Base-by-base conservation (phyloP, 2,888 invertebrate species). In the Scaptodrosophila latifasciaeformis region DNA sequence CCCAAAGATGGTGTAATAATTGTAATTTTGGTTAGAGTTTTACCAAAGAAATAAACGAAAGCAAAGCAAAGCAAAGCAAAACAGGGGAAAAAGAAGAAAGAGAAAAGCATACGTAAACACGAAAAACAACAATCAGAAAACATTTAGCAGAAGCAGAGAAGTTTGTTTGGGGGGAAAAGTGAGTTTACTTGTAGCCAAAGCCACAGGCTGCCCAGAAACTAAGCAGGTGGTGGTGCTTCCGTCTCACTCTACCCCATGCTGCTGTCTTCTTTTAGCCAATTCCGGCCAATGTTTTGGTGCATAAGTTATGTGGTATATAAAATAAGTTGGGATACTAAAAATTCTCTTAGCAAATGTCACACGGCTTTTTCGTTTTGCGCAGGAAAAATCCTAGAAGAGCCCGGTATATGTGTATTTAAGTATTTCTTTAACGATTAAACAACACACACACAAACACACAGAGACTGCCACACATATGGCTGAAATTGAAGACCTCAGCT, bases 51-150 rank as follows among this genome's bases (percentile, higher is more conserved):
- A 17, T 6, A 13, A 27, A 9, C 27, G 9, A 34, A 34, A 34
- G 10, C 15, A 13, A 34, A 34, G 15, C 34, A 34, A 34, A 12
- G 13, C 2, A 2, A 13, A 34, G 34, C 34, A 13, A n/a, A n/a
- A n/a, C n/a, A n/a, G 9, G 10, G 17, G 21, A 35, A 10, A 15
- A 21, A 24, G 27, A 37, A 37, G 9, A 7, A 27, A 5, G 49
- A 35, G 49, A 42, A 39, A 51, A 21, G 12, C 27, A 40, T 9
- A 43, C 48, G 56, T 62, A 49, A 71, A 81, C 80, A 84, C 80
- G 82, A 77, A 77, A 82, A 79, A 82, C 69, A 81, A 72, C 79
- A 82, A 83, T 81, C 83, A 78, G 72, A 80, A 81, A 83, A 69
- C 79, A 82, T 83, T 83, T 84, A 84, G 70, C 76, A 78, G 63